Base-by-base conservation (phyloP, 53 echinoderm and acorn worm genomes). In the Paracentrotus lividus region DNA sequence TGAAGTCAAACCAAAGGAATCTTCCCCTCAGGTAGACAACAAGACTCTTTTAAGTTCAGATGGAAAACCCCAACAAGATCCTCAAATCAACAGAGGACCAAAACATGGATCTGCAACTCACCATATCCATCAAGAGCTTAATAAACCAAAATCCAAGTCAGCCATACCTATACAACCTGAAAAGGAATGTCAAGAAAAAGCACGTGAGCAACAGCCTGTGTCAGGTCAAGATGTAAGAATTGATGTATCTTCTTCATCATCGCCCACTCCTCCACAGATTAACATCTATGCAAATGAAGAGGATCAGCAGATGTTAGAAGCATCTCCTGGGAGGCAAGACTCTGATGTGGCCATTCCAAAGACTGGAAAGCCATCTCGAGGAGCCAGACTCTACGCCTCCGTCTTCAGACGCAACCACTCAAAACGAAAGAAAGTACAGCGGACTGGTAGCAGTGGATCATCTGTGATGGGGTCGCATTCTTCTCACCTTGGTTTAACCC, bases 351-450 rank as follows among this genome's bases (percentile, higher is more conserved):
- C 9, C 21, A 29, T 3, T 42, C 69, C 75, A 67, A 72, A 49
- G 69, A 45, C 38, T 6, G 49, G 56, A 16, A 90, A 90, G 58
- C 47, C 20, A 24, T 90, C 91, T 21, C 54, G 81, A 0, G 58
- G 92, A 1, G 77, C 92, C 42, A 92, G 81, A 27, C 81, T 92
- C 42, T 92, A 92, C 20, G 92, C 92, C 26, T 92, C 92, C 44
- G 81, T 92, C 44, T 92, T 92, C 81, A 92, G 58, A 59, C 78
- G 77, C 21, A 24, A 43, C 27, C 47, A 78, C n/a, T 47, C 49
- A 12, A 92, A 92, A 52, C 77, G 29, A 24, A 34, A 27, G 92
- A 68, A 72, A 32, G 72, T 33, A 15, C 47, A 49, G 4, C 43
- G 16, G 7, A 26, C 4, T 3, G 68, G 69, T 15, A 42, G 33